A percentile compares a stretch with the other conserved stretches of the same genome.
These are phyloP conservation scores for Chionis minor DNA, from an alignment of 2,113 vertebrate species.

Conservation along the genomic window DNA sequence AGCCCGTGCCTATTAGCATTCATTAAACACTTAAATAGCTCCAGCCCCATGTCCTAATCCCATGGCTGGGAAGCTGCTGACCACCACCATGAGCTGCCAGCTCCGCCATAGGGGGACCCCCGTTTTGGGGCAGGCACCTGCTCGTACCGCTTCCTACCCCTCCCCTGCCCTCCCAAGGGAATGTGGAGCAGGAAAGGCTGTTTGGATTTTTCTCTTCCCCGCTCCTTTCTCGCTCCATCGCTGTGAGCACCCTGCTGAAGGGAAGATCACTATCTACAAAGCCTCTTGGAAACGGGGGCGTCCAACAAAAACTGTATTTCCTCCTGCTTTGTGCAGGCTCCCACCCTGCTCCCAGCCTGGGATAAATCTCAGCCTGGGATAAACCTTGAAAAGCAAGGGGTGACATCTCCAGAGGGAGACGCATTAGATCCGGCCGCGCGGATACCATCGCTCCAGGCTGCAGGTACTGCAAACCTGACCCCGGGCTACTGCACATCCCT, in stretches of 20 bases:
- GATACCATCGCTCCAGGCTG: neutral
- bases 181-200: fast-evolving
- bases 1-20: fast-evolving
- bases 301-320: neutral
- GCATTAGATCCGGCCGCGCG: fast-evolving
- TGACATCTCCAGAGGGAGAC: fast-evolving
- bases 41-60: neutral
- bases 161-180: neutral
- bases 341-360: neutral
- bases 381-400: neutral
- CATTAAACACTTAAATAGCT: neutral
- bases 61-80: neutral
- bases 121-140: no score
- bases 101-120: fast-evolving
- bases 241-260: fast-evolving
- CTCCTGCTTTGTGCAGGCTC: neutral
- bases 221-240: neutral
- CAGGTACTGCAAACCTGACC: neutral
- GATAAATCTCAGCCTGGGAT: neutral
- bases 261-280: neutral
- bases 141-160: neutral
- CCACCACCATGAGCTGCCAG: neutral
- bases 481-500: neutral
- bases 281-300: neutral
- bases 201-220: neutral